Conservation (phyloP, 30 jellyfish, hydroid and myxozoan genomes). For the Aurelia aurita region DNA sequence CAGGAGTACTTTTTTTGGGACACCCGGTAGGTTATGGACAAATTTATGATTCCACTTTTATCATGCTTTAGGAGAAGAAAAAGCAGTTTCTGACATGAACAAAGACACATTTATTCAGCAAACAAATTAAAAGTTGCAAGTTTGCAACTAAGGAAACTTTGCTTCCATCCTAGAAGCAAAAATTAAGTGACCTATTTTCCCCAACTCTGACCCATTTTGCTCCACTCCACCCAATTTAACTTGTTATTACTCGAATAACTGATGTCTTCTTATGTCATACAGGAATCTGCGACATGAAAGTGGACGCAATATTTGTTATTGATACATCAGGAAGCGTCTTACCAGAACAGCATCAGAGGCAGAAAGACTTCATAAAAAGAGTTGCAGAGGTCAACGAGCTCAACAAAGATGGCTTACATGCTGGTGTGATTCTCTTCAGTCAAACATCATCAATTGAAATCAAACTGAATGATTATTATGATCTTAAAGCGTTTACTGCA, state of each 20-base stretch:
- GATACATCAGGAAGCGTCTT: slow-evolving; percentile 75
- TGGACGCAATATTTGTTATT: slow-evolving; percentile 49
- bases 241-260: neutral
- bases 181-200: too few species aligned
- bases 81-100: too few species aligned
- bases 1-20: too few species aligned
- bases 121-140: neutral
- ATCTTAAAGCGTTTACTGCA: slow-evolving; percentile 17
- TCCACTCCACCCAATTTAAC: neutral
- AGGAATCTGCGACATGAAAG: slow-evolving; percentile 39
- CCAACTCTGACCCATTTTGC: too few species aligned
- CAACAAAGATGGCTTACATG: slow-evolving; percentile 42
- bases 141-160: neutral
- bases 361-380: slow-evolving; percentile 60
- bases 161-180: too few species aligned
- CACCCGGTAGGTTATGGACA: too few species aligned
- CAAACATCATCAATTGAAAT: slow-evolving; percentile 59
- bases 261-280: neutral
- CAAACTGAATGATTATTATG: slow-evolving; percentile 43
- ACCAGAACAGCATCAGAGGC: slow-evolving; percentile 41
- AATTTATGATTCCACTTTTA: too few species aligned
- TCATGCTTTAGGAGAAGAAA: too few species aligned
- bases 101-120: too few species aligned
- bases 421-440: slow-evolving; percentile 66
- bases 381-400: slow-evolving; percentile 48